Evolutionary conservation across 2,113 vertebrate species (phyloP), one percentile per base, ranked within the genome.

Genomic region (Speoplatyrhinus poulsoni): DNA sequence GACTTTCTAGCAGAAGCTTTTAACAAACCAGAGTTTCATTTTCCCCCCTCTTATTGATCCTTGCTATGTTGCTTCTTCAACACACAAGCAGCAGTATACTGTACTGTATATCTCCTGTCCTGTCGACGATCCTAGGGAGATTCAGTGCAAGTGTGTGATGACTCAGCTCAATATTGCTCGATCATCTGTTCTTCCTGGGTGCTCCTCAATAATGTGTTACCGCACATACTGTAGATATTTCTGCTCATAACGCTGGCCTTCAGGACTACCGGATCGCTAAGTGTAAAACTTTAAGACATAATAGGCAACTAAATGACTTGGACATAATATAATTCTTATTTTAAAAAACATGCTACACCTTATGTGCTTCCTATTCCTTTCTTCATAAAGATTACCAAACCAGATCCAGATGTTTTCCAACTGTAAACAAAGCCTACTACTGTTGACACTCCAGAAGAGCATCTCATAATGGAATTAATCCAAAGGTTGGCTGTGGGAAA

Each of bases 11-110:
- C 64, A 36, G 0, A 50, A 62, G 73, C 72, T 79, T 83, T 85
- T 76, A 82, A 80, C 59, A 81, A 85, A 79, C 67, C 76, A 69
- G 61, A 79, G 67, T 80, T 59, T 73, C 69, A n/a, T n/a, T 57
- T 54, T 58, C 61, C 46, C 60, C 59, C 49, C 53, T 72, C 16
- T 54, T 82, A 89, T 89, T 84, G 87, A 89, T 88, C 66, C 67
- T 3, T 54, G 60, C 81, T 88, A 82, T 85, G 79, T 72, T 70
- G 65, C 81, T 70, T 82, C 72, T 64, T 73, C 80, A 69, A 71
- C 79, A 65, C 72, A 85, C 61, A 66, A 63, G 65, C 67, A 65
- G 72, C 33, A 65, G 72, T 79, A 84, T 82, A 19, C 19, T 19
- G 1, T 26, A 3, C 26, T 2, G 26, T 3, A 64, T 72, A 62